A percentile compares a stretch with the other conserved stretches of the same genome.
Evolutionary conservation across 2,888 invertebrate genomes (phyloP).

Genomic region (Pogonocherus hispidulus): DNA sequence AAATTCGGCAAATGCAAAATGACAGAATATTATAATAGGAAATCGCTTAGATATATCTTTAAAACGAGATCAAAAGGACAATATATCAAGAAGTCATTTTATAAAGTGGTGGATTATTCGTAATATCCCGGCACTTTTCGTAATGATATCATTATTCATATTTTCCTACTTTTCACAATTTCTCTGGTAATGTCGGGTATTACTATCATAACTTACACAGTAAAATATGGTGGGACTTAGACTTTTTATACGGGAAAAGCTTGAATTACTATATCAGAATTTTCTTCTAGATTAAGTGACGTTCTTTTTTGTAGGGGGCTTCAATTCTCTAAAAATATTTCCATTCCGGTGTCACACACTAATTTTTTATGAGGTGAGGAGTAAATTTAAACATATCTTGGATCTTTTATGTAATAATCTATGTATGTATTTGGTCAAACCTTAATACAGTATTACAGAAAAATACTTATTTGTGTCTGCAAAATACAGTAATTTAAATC

Average conservation of each 20-base stretch:
- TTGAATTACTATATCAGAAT: too few relatives aligned
- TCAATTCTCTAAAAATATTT: background rate
- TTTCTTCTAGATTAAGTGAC: background rate
- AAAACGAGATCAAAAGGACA: constrained; percentile 53
- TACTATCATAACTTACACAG: constrained; percentile 28
- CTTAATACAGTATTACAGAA: too few relatives aligned
- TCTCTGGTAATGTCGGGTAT: constrained; percentile 29
- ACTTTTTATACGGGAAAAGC: background rate
- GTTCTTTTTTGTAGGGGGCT: background rate
- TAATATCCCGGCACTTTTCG: constrained; percentile 58
- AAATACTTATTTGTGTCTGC: too few relatives aligned
- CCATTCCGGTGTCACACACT: too few relatives aligned
- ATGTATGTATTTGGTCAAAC: too few relatives aligned
- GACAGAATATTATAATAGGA: constrained; percentile 30
- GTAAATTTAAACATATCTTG: too few relatives aligned
- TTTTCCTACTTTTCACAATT: constrained; percentile 44
- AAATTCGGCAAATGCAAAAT: constrained; percentile 16
- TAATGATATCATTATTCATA: constrained; percentile 59
- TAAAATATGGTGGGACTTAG: constrained; percentile 27
- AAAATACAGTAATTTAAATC: too few relatives aligned
- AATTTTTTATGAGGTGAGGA: too few relatives aligned
- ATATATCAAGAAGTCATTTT: constrained; percentile 60
- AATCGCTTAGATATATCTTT: constrained; percentile 31
- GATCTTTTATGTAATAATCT: too few relatives aligned
- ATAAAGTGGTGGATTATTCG: constrained; percentile 60